Conservation (phyloP, 2,888 invertebrate species). For the Poecilobothrus nobilitatus region DNA sequence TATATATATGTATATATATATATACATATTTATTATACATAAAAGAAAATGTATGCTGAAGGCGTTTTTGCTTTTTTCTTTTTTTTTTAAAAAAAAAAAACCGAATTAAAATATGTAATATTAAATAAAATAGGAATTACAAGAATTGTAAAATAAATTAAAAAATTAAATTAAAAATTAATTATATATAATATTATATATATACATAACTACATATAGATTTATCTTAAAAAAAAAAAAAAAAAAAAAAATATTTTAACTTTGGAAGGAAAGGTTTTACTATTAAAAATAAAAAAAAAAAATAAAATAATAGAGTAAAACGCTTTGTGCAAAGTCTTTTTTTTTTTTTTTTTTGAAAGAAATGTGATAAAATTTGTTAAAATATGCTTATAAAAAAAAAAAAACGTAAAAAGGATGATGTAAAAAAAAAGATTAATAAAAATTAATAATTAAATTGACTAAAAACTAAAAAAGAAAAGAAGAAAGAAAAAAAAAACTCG, state of each 20-base stretch:
- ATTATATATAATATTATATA: no score
- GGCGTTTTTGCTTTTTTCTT: slow-evolving; percentile 1
- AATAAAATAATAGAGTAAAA: background rate
- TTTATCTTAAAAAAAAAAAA: no score
- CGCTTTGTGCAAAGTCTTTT: background rate
- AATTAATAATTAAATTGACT: background rate
- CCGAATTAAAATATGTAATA: background rate
- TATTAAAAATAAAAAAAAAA: background rate
- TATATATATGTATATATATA: no score
- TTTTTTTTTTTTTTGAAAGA: background rate
- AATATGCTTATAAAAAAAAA: background rate
- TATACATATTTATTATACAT: no score
- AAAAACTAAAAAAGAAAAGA: background rate
- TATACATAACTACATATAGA: no score
- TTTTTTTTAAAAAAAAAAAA: background rate
- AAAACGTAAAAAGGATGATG: background rate
- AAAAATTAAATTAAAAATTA: background rate
- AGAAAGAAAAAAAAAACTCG: background rate
- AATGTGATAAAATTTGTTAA: slow-evolving; percentile 6
- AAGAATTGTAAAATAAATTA: background rate
- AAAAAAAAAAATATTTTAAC: background rate
- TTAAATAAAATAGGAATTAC: background rate
- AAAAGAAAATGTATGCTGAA: background rate
- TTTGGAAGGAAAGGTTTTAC: slow-evolving; percentile 1
- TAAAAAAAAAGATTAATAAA: slow-evolving; percentile 4